A percentile compares a stretch with the other conserved stretches of the same genome.
Conservation (phyloP, 2,797 vertebrate genomes). For the Botia almorhae region DNA sequence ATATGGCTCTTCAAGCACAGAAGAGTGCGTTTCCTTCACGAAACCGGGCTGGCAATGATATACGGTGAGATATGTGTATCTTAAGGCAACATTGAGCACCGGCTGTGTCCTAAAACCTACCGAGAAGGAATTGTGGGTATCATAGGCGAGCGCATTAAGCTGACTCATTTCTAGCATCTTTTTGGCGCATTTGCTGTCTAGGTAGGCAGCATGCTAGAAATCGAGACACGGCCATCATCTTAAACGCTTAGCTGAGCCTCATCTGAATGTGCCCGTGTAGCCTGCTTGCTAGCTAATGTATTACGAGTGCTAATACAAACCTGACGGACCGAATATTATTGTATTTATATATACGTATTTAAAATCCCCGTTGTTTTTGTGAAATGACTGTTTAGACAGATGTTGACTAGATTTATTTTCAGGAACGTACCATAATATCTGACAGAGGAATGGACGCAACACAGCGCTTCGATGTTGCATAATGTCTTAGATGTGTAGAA, state of each 20-base stretch:
- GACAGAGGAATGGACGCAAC: neutral
- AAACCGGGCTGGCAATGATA: constrained; percentile 97
- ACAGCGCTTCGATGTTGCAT: neutral
- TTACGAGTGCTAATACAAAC: constrained; percentile 29
- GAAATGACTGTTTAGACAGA: neutral
- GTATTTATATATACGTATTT: neutral
- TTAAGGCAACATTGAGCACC: neutral
- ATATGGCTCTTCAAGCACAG: constrained; percentile 99
- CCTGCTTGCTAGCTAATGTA: constrained; percentile 31
- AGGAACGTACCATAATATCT: constrained; percentile 19
- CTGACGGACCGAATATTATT: neutral
- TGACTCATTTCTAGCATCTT: neutral
- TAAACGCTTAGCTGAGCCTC: constrained; percentile 27
- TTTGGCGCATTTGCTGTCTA: constrained; percentile 7
- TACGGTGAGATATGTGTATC: constrained; percentile 84
- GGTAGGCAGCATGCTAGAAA: neutral
- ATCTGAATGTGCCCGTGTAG: constrained; percentile 47
- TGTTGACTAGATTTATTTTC: neutral
- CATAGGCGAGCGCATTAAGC: neutral
- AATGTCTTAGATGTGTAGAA: neutral
- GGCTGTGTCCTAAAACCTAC: constrained; percentile 1
- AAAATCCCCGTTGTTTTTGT: neutral
- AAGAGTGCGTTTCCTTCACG: constrained; percentile 93
- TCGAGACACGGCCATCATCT: constrained; percentile 38
- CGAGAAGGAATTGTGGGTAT: neutral